Conservation (phyloP, 1,140 invertebrate species). For the Medauroidea extradentata region DNA sequence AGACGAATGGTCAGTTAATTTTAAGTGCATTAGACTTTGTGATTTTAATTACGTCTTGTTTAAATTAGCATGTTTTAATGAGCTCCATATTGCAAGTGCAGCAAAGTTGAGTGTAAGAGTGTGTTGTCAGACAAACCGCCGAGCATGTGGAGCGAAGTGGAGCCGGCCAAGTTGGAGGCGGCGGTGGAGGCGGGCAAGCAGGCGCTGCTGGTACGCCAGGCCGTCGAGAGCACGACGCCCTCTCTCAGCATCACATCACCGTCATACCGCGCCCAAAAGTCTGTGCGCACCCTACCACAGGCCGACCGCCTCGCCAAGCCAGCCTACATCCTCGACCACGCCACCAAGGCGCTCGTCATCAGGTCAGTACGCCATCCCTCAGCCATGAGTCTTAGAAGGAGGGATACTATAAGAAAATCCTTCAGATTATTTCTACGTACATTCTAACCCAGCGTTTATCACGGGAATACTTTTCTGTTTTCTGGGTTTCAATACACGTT, state of each 20-base stretch:
- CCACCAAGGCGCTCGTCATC: conserved; percentile 52
- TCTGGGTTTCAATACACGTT: no score
- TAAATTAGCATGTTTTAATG: no score
- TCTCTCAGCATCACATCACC: not conserved
- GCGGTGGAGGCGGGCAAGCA: conserved; percentile 51
- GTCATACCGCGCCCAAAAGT: conserved; percentile 55
- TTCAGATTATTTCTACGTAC: not conserved
- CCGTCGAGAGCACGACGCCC: not conserved
- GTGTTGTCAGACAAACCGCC: not conserved
- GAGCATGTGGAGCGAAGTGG: conserved; percentile 28
- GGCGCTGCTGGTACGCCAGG: conserved; percentile 29
- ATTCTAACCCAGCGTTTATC: not conserved
- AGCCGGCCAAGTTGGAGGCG: conserved; percentile 33
- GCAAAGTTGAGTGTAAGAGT: no score
- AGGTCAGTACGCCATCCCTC: not conserved
- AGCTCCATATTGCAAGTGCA: no score
- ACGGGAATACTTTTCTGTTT: no score
- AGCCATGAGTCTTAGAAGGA: no score
- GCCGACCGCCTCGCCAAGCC: conserved; percentile 55
- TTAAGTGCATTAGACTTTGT: no score
- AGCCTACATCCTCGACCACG: conserved; percentile 60
- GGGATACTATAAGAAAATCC: not conserved
- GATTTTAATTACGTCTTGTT: no score
- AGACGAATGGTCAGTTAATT: no score
- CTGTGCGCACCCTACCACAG: conserved; percentile 53